Evolutionary conservation across 2,797 vertebrate genomes (phyloP).

Genomic region (Micromesistius poutassou): DNA sequence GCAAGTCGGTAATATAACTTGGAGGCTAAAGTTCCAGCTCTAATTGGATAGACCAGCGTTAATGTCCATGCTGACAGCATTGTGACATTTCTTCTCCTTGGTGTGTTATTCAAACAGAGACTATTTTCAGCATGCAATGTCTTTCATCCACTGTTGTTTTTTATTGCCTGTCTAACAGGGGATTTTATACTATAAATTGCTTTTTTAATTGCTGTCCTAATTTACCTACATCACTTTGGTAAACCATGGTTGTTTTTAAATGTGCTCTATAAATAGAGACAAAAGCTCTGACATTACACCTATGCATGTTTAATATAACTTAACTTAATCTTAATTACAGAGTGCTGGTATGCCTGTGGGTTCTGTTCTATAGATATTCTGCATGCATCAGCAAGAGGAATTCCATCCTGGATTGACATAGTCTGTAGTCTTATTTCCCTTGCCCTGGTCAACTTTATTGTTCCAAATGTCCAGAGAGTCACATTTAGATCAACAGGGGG

Average conservation of each 20-base stretch:
- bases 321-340: too few relatives aligned
- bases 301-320: neutral
- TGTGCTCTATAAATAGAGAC: neutral
- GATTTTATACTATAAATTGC: too few relatives aligned
- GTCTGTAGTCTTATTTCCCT: neutral
- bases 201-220: neutral
- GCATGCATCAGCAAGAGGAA: neutral
- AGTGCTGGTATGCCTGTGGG: neutral
- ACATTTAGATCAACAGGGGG: neutral
- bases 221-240: neutral
- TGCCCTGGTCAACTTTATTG: neutral
- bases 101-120: too few relatives aligned
- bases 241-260: neutral
- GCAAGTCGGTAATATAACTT: neutral
- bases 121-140: neutral
- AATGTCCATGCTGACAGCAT: too few relatives aligned
- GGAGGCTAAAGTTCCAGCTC: neutral
- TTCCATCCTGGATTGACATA: neutral
- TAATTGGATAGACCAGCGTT: neutral
- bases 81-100: too few relatives aligned
- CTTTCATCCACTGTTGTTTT: neutral
- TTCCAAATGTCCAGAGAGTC: neutral
- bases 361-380: neutral
- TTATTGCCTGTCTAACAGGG: too few relatives aligned
- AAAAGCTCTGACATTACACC: neutral